These are phyloP conservation scores for Epirrhoe tristata DNA, from an alignment of 2,888 invertebrate genomes.

Conservation along the genomic window DNA sequence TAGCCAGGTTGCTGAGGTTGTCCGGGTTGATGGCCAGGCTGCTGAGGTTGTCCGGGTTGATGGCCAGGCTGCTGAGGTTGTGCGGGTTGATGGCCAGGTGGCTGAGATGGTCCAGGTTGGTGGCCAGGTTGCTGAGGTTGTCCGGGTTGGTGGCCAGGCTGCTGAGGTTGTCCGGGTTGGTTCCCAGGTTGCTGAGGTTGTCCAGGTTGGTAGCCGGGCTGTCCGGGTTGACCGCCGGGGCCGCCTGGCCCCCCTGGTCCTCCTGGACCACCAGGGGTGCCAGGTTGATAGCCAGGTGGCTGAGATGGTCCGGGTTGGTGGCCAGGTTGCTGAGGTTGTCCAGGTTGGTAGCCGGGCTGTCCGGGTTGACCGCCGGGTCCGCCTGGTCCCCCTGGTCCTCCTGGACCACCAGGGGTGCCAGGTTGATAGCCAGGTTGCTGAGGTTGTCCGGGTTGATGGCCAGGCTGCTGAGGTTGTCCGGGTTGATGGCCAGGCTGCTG, in stretches of 20 bases:
- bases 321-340: slow-evolving; percentile 35
- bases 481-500: no score
- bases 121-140: slow-evolving; percentile 11
- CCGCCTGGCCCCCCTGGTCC: slow-evolving; percentile 36
- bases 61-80: no score
- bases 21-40: slow-evolving; percentile 29
- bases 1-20: slow-evolving; percentile 53
- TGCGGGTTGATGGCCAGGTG: slow-evolving; percentile 8
- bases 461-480: neutral
- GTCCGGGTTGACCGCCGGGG: no score
- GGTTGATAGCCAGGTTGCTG: slow-evolving; percentile 8
- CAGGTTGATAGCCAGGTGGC: slow-evolving; percentile 27
- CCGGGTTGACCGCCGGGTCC: slow-evolving; percentile 28
- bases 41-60: slow-evolving; percentile 39
- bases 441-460: neutral
- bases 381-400: slow-evolving; percentile 24
- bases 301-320: no score
- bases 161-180: slow-evolving; percentile 24
- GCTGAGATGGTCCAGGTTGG: slow-evolving; percentile 13
- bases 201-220: slow-evolving; percentile 39
- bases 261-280: slow-evolving; percentile 26
- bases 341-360: slow-evolving; percentile 46
- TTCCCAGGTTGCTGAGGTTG: slow-evolving; percentile 25
- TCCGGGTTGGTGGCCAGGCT: neutral
- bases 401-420: slow-evolving; percentile 26